Evolutionary conservation across 2,888 invertebrate genomes (phyloP).

Genomic region (Trachelus tabidus): DNA sequence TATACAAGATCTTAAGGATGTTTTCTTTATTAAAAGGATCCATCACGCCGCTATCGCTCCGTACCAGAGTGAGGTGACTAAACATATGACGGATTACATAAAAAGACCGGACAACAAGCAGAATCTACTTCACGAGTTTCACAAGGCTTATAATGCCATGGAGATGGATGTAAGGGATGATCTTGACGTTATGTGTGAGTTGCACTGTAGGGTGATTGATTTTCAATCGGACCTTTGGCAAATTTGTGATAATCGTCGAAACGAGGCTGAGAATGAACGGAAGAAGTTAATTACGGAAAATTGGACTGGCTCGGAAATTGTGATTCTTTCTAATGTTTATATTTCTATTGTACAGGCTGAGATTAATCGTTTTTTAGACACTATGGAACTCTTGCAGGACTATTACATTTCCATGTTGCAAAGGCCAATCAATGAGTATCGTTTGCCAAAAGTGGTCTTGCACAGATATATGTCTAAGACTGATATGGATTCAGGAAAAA

Average conservation of each 20-base stretch:
- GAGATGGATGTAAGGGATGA: conserved; percentile 71
- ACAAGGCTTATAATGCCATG: conserved; percentile 72
- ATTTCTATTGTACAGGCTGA: conserved; percentile 73
- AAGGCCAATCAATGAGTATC: conserved; percentile 24
- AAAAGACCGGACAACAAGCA: conserved; percentile 72
- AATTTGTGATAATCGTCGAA: conserved; percentile 71
- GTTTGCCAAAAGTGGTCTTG: conserved; percentile 18
- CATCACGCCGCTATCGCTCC: conserved; percentile 71
- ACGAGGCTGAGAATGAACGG: conserved; percentile 69
- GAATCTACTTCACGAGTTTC: conserved; percentile 70
- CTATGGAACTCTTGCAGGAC: conserved; percentile 64
- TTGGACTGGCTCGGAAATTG: conserved; percentile 71
- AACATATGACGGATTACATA: conserved; percentile 70
- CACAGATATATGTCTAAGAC: conserved; percentile 16
- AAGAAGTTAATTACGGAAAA: conserved; percentile 68
- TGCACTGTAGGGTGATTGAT: conserved; percentile 71
- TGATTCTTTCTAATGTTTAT: conserved; percentile 70
- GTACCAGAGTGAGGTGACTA: conserved; percentile 69
- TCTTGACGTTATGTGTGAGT: conserved; percentile 72
- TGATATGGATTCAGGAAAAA: conserved; percentile 7
- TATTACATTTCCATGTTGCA: conserved; percentile 63
- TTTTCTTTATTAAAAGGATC: conserved; percentile 71
- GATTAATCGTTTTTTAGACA: conserved; percentile 69
- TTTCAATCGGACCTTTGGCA: conserved; percentile 69
- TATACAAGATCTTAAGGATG: conserved; percentile 69